Evolutionary conservation across 1,140 invertebrate species (phyloP), one percentile per base, ranked within the genome.

Genomic region (Conus ventricosus): DNA sequence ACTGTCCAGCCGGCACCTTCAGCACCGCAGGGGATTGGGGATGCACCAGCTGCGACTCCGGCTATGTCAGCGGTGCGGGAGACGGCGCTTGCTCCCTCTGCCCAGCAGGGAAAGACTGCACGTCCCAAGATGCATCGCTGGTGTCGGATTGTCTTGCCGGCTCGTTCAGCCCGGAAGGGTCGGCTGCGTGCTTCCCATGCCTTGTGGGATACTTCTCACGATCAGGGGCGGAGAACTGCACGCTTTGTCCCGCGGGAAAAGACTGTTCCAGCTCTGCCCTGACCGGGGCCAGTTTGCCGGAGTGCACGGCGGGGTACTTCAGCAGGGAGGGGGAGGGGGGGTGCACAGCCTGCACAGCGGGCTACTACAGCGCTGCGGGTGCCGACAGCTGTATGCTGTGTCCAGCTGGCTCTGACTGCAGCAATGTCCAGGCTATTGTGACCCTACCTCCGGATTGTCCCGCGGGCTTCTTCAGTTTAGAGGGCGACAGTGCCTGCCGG

Each of bases 371-470:
- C 53, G 54, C 87, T 76, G 92, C 89, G 15, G 92, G 89, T 13
- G 88, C 92, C 15, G 91, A 67, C 71, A 67, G 53, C 51, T 95
- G 94, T 84, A 93, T 90, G 5, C 71, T 88, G 6, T 95, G 94
- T 90, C 90, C 91, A 76, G 92, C 93, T 25, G 94, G 94, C 15
- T 88, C 93, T 54, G 87, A 95, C 78, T 95, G 94, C 90, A 90
- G 92, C 15, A 51, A 81, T 8, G 93, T 84, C 23, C 91, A 90
- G 55, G 20, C 23, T 57, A 11, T 89, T 57, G 93, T 93, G 8
- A 83, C 89, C 25, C 88, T 75, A 51, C 93, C 92, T 25, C 92
- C 92, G 6, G 91, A 92, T 39, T 95, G 94, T 90, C 84, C 90
- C 39, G 91, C 84, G 25, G 94, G 94, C 20, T 78, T 89, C 27